Percentiles rank a stretch among this genome's conserved stretches.
phyloP scores from a whole-genome alignment of 2,888 invertebrate genomes.

The Leptarthrus brevirostris region DNA sequence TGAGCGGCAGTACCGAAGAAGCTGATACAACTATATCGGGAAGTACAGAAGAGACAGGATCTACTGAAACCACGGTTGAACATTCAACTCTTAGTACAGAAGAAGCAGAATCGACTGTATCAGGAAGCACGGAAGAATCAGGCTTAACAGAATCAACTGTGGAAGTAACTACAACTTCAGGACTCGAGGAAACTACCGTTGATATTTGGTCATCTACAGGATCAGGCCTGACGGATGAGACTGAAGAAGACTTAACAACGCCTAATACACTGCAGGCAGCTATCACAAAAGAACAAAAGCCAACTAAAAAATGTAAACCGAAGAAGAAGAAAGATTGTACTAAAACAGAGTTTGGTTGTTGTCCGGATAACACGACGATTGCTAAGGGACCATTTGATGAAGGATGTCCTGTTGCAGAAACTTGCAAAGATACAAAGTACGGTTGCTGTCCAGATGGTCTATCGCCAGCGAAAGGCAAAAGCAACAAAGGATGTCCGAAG shows the following conservation, averaged over 20 bases:
- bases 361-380: constrained; percentile 80
- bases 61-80: constrained; percentile 19
- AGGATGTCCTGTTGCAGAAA: constrained; percentile 79
- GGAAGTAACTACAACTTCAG: constrained; percentile 53
- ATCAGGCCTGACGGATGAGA: constrained; percentile 56
- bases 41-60: constrained; percentile 5
- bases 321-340: constrained; percentile 69
- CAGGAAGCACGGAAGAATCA: constrained; percentile 48
- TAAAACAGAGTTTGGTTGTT: constrained; percentile 81
- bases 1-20: constrained; percentile 23
- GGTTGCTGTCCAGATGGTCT: constrained; percentile 89
- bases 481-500: constrained; percentile 80
- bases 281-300: constrained; percentile 67
- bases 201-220: constrained; percentile 64
- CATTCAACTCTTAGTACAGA: too few relatives aligned
- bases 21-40: constrained; percentile 18
- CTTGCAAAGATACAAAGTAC: constrained; percentile 79
- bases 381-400: constrained; percentile 86
- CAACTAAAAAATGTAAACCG: constrained; percentile 71
- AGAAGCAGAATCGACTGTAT: constrained; percentile 44
- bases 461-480: constrained; percentile 78
- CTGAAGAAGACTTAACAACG: constrained; percentile 69
- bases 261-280: constrained; percentile 70
- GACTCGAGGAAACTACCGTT: constrained; percentile 59
- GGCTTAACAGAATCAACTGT: neutral